Percentiles rank a stretch among this genome's conserved stretches.
phyloP scores from a whole-genome alignment of 2,113 vertebrate genomes.

The Scomber colias region DNA sequence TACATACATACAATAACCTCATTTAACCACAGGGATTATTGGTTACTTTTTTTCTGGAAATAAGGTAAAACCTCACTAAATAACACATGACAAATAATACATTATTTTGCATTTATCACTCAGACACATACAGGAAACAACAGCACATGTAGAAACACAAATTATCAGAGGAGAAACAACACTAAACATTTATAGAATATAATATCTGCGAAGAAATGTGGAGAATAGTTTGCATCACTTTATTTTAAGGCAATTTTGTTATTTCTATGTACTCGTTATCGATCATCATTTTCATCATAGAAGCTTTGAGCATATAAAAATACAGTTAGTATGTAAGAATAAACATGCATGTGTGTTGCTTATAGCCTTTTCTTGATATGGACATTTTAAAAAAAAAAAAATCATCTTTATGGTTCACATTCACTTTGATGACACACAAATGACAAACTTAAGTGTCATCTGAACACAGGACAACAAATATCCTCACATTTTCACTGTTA shows the following conservation, averaged over 20 bases:
- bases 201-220: constrained; percentile 16
- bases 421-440: constrained; percentile 48
- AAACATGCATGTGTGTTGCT: constrained; percentile 44
- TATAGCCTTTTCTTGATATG: constrained; percentile 2
- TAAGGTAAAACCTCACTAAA: not conserved
- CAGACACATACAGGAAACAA: constrained; percentile 24
- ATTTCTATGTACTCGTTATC: not conserved
- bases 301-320: constrained; percentile 59
- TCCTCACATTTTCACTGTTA: not conserved
- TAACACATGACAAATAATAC: constrained; percentile 39
- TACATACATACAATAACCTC: not conserved
- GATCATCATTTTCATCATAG: not conserved
- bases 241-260: constrained; percentile 69
- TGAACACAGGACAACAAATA: constrained; percentile 21
- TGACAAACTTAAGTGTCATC: not conserved
- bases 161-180: constrained; percentile 26
- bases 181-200: constrained; percentile 28
- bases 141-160: constrained; percentile 7
- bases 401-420: constrained; percentile 28
- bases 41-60: not conserved
- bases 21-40: constrained; percentile 15
- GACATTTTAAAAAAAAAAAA: constrained; percentile 6
- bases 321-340: constrained; percentile 45
- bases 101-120: constrained; percentile 53
- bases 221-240: constrained; percentile 47